phyloP scores from a whole-genome alignment of 2,113 vertebrate genomes.

The Gymnocephalus cernua region DNA sequence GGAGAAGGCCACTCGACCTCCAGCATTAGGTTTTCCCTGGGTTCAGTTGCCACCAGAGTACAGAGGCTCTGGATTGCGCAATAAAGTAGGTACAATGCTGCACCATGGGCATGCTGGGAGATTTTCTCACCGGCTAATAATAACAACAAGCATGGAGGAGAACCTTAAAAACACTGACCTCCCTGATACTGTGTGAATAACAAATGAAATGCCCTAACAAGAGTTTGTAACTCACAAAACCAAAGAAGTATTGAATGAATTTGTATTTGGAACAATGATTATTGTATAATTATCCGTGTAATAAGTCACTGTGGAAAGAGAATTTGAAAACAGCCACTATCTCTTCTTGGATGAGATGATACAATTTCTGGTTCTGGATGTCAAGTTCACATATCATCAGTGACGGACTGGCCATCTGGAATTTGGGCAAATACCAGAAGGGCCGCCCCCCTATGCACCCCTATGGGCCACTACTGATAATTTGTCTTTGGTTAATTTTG shows the following conservation, averaged over 20 bases:
- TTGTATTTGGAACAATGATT: too few species aligned
- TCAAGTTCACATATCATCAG: background rate
- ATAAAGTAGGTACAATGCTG: conserved; percentile 87
- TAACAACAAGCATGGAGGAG: conserved; percentile 11
- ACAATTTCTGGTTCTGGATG: background rate
- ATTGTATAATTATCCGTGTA: background rate
- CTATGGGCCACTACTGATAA: too few species aligned
- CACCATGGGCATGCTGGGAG: conserved; percentile 66
- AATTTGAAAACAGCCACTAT: background rate
- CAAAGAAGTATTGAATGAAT: background rate
- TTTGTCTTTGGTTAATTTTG: too few species aligned
- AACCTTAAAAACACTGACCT: background rate
- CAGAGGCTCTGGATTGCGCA: conserved; percentile 85
- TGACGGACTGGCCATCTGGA: too few species aligned
- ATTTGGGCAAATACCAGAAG: too few species aligned
- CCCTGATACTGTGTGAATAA: conserved; percentile 24
- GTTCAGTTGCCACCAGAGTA: conserved; percentile 89
- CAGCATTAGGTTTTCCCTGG: conserved; percentile 84
- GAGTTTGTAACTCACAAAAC: background rate
- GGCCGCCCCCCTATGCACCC: too few species aligned
- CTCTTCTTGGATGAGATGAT: background rate
- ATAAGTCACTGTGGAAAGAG: too few species aligned
- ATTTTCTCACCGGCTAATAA: conserved; percentile 32
- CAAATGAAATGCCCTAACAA: conserved; percentile 1
- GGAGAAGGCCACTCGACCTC: conserved; percentile 81